Conservation (phyloP, 2,888 invertebrate genomes). For the Sesia bembeciformis region DNA sequence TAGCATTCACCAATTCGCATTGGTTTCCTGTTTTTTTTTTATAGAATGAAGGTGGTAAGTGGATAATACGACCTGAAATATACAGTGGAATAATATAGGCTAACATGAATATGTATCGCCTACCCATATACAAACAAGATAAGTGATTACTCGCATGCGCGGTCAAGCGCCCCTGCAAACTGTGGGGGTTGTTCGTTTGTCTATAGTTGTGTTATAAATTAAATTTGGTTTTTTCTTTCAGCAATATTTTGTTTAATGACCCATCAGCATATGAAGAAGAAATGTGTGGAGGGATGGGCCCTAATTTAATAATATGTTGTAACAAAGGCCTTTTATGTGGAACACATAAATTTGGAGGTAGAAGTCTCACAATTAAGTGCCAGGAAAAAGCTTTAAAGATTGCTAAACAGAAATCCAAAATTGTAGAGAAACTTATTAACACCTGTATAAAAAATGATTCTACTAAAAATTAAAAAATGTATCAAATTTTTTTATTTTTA, state of each 20-base stretch:
- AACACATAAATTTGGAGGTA: slow-evolving; percentile 84
- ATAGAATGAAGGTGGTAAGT: too few species aligned
- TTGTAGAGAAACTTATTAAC: slow-evolving; percentile 57
- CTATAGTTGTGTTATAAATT: not conserved
- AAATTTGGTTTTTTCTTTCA: slow-evolving; percentile 45
- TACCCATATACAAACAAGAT: too few species aligned
- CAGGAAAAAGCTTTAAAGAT: slow-evolving; percentile 75
- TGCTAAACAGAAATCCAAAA: slow-evolving; percentile 73
- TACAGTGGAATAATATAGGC: too few species aligned
- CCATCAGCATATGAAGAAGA: slow-evolving; percentile 89
- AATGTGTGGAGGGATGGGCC: slow-evolving; percentile 76
- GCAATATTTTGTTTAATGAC: slow-evolving; percentile 81
- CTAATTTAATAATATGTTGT: slow-evolving; percentile 79
- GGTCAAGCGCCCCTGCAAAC: too few species aligned
- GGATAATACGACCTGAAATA: too few species aligned
- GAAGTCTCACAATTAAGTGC: slow-evolving; percentile 71
- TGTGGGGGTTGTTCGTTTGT: too few species aligned
- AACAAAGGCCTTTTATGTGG: slow-evolving; percentile 78
- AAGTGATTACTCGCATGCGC: too few species aligned
- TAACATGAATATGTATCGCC: too few species aligned
- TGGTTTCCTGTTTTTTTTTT: too few species aligned
- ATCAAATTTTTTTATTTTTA: not conserved
- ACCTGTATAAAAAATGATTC: slow-evolving; percentile 35
- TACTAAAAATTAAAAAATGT: not conserved
- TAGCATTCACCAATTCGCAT: too few species aligned